Evolutionary conservation across 2,797 vertebrate genomes (phyloP).

Genomic region (Bucorvus abyssinicus): DNA sequence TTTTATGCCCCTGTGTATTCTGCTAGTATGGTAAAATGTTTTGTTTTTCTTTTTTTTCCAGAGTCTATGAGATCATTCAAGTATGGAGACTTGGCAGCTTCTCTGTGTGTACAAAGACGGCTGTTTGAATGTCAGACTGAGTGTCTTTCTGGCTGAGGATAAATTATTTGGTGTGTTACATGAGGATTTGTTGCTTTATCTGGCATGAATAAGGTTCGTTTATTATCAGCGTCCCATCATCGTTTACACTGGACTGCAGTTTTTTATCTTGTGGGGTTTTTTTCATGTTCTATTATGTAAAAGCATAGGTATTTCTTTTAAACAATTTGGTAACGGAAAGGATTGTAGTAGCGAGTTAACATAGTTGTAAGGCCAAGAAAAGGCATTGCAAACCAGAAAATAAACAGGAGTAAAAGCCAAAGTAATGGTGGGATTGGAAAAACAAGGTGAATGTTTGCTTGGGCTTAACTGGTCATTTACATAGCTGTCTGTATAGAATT

Average conservation of each 20-base stretch:
- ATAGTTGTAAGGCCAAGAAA: background rate
- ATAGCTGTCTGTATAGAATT: background rate
- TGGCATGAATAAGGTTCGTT: background rate
- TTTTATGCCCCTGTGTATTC: background rate
- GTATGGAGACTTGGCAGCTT: constrained; percentile 71
- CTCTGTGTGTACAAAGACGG: constrained; percentile 41
- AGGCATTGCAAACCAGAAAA: background rate
- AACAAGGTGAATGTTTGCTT: background rate
- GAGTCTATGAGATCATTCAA: constrained; percentile 70
- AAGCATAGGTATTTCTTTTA: background rate
- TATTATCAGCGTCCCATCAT: background rate
- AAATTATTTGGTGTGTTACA: constrained; percentile 42
- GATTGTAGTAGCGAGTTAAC: background rate
- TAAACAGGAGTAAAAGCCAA: background rate
- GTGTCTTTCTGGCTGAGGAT: constrained; percentile 39
- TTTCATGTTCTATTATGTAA: background rate
- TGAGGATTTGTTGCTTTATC: constrained; percentile 42
- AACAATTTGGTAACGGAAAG: background rate
- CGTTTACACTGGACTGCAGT: background rate
- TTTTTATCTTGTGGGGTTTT: background rate
- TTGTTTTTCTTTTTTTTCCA: constrained; percentile 30
- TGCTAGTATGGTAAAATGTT: constrained; percentile 48
- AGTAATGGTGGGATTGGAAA: background rate
- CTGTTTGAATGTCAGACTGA: constrained; percentile 33
- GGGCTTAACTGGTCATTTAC: background rate